Evolutionary conservation across 2,888 invertebrate genomes (phyloP).

Genomic region (Hypercompe scribonia): DNA sequence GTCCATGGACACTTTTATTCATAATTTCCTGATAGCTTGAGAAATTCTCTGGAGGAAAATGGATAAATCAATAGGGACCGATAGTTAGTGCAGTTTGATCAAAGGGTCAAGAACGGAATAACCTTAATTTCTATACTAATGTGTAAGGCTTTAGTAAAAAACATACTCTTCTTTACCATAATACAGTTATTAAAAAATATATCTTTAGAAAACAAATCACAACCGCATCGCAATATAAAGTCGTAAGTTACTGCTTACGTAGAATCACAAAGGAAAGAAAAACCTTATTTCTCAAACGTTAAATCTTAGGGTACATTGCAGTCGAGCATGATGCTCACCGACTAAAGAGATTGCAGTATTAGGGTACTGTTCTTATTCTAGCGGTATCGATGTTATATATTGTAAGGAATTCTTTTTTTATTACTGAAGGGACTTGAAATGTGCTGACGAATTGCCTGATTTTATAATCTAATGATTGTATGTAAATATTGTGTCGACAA

Average conservation of each 20-base stretch:
- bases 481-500: no score
- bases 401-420: background rate
- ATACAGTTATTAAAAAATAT: background rate
- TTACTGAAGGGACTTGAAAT: background rate
- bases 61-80: no score
- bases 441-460: background rate
- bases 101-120: no score
- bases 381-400: conserved; percentile 6
- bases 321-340: conserved; percentile 48
- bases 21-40: no score
- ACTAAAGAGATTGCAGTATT: conserved; percentile 52
- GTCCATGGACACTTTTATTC: no score
- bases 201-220: background rate
- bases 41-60: no score
- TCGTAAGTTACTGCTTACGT: conserved; percentile 24
- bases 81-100: no score
- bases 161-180: background rate
- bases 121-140: no score
- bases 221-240: background rate
- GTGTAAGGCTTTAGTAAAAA: no score
- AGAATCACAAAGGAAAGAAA: conserved; percentile 36
- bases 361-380: conserved; percentile 32
- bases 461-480: no score
- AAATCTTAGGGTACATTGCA: conserved; percentile 50
- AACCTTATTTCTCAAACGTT: conserved; percentile 50